Evolutionary conservation across 92 coral and sea anemone species (phyloP), one percentile per base, ranked within the genome.

Genomic region (Epizoanthus illoricatus): DNA sequence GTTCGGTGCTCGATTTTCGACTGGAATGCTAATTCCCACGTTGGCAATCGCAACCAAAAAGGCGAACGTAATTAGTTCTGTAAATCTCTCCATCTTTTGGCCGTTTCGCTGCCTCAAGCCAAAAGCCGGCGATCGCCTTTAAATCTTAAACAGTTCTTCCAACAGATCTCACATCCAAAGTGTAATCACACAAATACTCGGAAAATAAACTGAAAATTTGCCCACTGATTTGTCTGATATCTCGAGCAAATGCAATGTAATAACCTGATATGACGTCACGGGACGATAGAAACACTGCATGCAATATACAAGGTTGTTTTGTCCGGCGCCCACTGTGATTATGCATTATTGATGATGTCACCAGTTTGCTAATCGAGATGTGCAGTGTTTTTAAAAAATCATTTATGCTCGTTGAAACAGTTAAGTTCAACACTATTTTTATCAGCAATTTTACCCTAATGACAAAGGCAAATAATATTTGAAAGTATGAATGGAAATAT

Each of bases 11-110:
- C 7, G 3, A 49, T 28, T 16, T 55, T 45, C 42, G 65, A n/a
- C 10, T 20, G 65, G 69, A 75, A 55, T 58, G 39, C 65, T 5
- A 54, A 69, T 84, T 84, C 75, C 65, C 65, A 43, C 84, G 71
- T 66, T 73, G 42, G 70, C 71, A 72, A 72, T 47, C 62, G 69
- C 47, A 65, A 73, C 86, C 81, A 83, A 73, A 58, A 82, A 82
- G 81, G 40, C 69, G 72, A 72, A 61, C 47, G 69, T 49, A 63
- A 72, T 82, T 71, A 71, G 67, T 70, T 82, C 60, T 56, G 54
- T 5, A 82, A 63, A 82, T 59, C 28, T 81, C 12, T 39, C 36
- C 85, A 81, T 68, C 18, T 15, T 42, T 52, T 33, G 41, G 4
- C 52, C 15, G 78, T 67, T 65, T 54, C 74, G 33, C 52, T 21